Evolutionary conservation across 1,140 invertebrate genomes (phyloP).

Genomic region (Bombus consobrinus): DNA sequence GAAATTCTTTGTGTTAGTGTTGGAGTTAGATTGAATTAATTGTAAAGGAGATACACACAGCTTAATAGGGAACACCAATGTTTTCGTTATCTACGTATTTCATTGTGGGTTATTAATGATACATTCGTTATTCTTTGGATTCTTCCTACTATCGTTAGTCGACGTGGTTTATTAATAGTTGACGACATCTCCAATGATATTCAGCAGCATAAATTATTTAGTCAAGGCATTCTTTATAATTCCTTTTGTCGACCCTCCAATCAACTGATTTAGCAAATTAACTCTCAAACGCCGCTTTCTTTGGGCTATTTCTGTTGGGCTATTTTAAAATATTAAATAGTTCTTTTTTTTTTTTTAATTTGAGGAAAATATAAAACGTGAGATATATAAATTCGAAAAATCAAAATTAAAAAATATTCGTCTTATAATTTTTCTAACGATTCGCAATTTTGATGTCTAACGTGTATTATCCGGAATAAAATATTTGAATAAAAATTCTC

Average conservation of each 20-base stretch:
- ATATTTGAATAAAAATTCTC: neutral
- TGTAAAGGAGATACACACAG: neutral
- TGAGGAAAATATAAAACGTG: too few relatives aligned
- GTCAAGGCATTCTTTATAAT: neutral
- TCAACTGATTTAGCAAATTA: neutral
- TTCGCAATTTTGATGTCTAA: neutral
- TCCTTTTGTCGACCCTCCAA: neutral
- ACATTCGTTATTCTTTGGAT: neutral
- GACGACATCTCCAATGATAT: neutral
- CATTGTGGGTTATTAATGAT: neutral
- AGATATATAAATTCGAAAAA: too few relatives aligned
- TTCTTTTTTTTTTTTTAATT: too few relatives aligned
- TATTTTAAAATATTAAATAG: too few relatives aligned
- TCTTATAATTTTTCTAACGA: neutral
- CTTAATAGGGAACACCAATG: neutral
- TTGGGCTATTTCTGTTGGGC: too few relatives aligned
- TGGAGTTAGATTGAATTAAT: neutral
- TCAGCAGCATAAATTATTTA: neutral
- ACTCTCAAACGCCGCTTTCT: neutral
- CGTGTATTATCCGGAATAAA: neutral
- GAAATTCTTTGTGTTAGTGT: neutral
- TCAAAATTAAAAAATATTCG: too few relatives aligned
- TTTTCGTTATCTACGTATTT: neutral
- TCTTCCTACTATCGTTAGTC: neutral
- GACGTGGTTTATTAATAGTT: neutral